A percentile compares a stretch with the other conserved stretches of the same genome.
Evolutionary conservation across 2,888 invertebrate genomes (phyloP).

Genomic region (Drosophila lutescens): DNA sequence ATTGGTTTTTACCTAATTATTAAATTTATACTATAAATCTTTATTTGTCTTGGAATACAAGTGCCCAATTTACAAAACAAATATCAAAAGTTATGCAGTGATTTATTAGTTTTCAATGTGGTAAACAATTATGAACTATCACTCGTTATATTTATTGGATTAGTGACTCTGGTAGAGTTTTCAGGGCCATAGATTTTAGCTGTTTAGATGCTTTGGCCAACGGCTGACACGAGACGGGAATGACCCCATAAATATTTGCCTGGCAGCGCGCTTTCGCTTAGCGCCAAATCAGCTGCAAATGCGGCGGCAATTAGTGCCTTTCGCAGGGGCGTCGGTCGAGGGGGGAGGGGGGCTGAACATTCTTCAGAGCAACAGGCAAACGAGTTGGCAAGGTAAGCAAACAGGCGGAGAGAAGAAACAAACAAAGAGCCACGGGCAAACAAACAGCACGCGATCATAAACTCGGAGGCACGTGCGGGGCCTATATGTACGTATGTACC

Average conservation of each 20-base stretch:
- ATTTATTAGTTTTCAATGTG: background rate
- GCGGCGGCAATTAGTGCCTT: constrained; percentile 54
- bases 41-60: too few relatives aligned
- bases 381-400: constrained; percentile 25
- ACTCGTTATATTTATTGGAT: background rate
- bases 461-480: constrained; percentile 55
- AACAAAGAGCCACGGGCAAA: constrained; percentile 27
- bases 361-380: constrained; percentile 27
- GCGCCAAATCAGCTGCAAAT: constrained; percentile 41
- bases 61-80: too few relatives aligned
- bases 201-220: constrained; percentile 3
- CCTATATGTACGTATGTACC: constrained; percentile 13
- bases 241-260: constrained; percentile 37
- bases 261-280: constrained; percentile 28
- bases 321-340: constrained; percentile 15
- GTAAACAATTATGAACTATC: constrained; percentile 1
- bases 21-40: too few relatives aligned
- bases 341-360: constrained; percentile 5
- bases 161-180: background rate
- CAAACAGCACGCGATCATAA: constrained; percentile 60
- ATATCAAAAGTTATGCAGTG: too few relatives aligned
- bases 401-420: constrained; percentile 9
- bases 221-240: constrained; percentile 29
- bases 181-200: constrained; percentile 23
- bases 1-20: too few relatives aligned